These are phyloP conservation scores for Lepilemur septentrionalis DNA, from an alignment of 2,797 vertebrate genomes.

Conservation along the genomic window DNA sequence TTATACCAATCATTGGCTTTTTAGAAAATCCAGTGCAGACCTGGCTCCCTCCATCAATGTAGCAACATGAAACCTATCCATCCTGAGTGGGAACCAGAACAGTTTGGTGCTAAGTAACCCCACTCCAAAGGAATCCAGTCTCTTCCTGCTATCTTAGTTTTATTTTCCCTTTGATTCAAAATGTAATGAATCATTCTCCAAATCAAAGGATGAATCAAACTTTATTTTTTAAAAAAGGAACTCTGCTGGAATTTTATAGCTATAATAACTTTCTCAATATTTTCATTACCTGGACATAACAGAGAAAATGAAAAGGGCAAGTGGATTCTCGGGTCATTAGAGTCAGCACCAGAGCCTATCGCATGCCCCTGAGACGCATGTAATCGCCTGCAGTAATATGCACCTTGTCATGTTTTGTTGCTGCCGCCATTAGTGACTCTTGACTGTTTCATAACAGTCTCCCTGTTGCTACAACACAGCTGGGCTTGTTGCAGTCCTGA, in stretches of 20 bases:
- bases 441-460: slow-evolving; percentile 41
- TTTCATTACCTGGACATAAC: slow-evolving; percentile 54
- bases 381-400: slow-evolving; percentile 34
- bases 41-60: neutral
- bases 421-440: slow-evolving; percentile 37
- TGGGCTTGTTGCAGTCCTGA: slow-evolving; percentile 23
- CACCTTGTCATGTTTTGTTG: slow-evolving; percentile 48
- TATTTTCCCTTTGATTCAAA: slow-evolving; percentile 45
- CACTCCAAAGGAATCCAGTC: neutral
- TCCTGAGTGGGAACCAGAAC: neutral
- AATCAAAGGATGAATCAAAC: slow-evolving; percentile 42
- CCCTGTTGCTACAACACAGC: neutral
- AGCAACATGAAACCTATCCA: neutral
- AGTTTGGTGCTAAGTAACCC: neutral
- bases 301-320: slow-evolving; percentile 49
- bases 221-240: slow-evolving; percentile 28
- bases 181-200: slow-evolving; percentile 32
- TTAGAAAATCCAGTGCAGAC: neutral
- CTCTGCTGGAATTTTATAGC: slow-evolving; percentile 48
- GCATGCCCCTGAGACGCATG: neutral
- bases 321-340: slow-evolving; percentile 56
- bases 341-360: neutral
- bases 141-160: neutral
- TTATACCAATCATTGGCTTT: neutral
- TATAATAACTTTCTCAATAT: slow-evolving; percentile 47